Evolutionary conservation across 2,888 invertebrate species (phyloP).

Genomic region (Linnaemya vulpina): DNA sequence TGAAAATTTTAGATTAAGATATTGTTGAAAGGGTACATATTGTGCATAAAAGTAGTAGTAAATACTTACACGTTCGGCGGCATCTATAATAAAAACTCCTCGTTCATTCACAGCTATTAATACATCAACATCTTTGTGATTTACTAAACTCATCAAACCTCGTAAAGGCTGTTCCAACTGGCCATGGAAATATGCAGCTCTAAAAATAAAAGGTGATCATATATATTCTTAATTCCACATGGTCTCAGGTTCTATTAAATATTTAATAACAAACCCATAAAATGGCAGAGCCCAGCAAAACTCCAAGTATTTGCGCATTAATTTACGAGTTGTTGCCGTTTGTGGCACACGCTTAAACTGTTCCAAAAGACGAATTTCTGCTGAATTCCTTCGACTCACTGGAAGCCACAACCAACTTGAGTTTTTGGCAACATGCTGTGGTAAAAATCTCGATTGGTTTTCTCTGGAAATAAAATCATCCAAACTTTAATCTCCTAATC

Average conservation of each 20-base stretch:
- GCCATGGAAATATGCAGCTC: constrained; percentile 96
- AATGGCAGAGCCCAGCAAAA: constrained; percentile 95
- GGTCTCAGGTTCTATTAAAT: not conserved
- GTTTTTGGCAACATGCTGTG: constrained; percentile 89
- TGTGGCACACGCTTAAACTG: constrained; percentile 93
- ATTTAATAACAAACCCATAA: constrained; percentile 87
- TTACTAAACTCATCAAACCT: constrained; percentile 92
- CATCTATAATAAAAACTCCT: constrained; percentile 93
- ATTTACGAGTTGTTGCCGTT: constrained; percentile 90
- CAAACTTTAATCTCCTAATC: not conserved
- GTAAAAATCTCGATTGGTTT: constrained; percentile 90
- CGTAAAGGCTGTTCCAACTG: constrained; percentile 96
- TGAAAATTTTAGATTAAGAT: too few species aligned
- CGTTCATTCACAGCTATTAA: constrained; percentile 93
- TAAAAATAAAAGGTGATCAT: constrained; percentile 78
- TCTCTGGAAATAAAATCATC: constrained; percentile 84
- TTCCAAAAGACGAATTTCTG: constrained; percentile 92
- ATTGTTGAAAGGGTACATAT: too few species aligned
- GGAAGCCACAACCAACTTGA: constrained; percentile 88
- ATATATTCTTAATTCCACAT: not conserved
- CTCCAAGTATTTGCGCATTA: constrained; percentile 94
- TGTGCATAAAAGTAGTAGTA: too few species aligned
- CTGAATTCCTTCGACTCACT: constrained; percentile 91
- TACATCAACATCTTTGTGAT: constrained; percentile 94
- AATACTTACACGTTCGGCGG: constrained; percentile 90